Conservation (phyloP, 2,113 vertebrate genomes). For the Paradoxurus hermaphroditus region DNA sequence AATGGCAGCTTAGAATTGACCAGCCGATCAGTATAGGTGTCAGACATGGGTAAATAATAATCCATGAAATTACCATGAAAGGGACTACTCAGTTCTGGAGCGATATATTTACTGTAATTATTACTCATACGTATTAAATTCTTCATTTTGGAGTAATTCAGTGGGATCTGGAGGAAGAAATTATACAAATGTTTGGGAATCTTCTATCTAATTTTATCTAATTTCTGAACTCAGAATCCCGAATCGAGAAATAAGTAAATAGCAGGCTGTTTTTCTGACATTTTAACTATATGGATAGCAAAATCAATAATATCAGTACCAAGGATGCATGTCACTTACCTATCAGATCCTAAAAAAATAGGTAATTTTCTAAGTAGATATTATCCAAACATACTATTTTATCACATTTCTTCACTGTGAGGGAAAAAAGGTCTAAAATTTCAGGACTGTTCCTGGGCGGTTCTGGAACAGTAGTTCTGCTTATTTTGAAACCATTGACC, state of each 20-base stretch:
- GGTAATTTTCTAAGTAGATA: slow-evolving; percentile 29
- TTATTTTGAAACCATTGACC: slow-evolving; percentile 24
- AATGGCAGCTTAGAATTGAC: background rate
- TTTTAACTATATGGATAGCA: slow-evolving; percentile 4
- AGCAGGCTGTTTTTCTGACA: background rate
- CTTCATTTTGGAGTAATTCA: slow-evolving; percentile 39
- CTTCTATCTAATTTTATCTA: slow-evolving; percentile 47
- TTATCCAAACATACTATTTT: background rate
- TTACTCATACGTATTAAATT: background rate
- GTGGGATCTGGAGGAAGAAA: background rate
- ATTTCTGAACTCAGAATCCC: slow-evolving; percentile 25
- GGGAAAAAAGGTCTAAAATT: background rate
- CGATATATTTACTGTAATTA: background rate
- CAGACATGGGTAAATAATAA: background rate
- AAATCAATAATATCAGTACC: background rate
- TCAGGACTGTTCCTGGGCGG: background rate
- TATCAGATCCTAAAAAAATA: background rate
- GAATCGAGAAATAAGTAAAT: slow-evolving; percentile 23
- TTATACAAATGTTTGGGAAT: background rate
- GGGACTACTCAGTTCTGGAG: background rate
- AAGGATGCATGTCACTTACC: background rate
- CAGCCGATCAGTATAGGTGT: background rate
- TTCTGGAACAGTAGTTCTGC: background rate
- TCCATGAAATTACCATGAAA: background rate
- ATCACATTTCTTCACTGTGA: background rate